These are phyloP conservation scores for Amyelois transitella DNA, from an alignment of 1,140 invertebrate genomes.

Conservation along the genomic window DNA sequence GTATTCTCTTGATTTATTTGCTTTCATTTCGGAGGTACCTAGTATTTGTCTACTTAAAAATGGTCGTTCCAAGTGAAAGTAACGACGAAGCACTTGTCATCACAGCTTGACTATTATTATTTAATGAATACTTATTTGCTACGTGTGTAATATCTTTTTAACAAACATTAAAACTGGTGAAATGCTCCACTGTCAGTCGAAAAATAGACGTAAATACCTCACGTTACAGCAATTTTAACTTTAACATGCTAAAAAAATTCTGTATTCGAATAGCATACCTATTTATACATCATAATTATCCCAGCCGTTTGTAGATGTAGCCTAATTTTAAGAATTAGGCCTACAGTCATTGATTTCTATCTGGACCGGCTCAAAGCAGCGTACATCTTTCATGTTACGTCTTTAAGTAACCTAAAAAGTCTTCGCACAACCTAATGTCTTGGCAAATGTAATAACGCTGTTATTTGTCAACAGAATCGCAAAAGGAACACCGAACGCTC, in stretches of 20 bases:
- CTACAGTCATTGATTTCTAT: too few relatives aligned
- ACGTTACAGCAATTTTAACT: too few relatives aligned
- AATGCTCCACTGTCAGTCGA: not conserved
- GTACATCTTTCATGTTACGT: too few relatives aligned
- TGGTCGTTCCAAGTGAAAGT: constrained; percentile 55
- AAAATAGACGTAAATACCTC: too few relatives aligned
- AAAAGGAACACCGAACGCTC: constrained; percentile 86
- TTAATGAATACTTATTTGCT: not conserved
- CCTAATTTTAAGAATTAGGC: too few relatives aligned
- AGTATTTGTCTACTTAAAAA: constrained; percentile 42
- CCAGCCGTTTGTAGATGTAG: too few relatives aligned
- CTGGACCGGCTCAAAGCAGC: too few relatives aligned
- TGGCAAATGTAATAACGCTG: not conserved
- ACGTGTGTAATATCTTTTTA: not conserved
- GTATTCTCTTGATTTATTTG: constrained; percentile 50
- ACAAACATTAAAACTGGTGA: not conserved
- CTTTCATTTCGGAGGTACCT: constrained; percentile 53
- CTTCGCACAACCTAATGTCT: too few relatives aligned
- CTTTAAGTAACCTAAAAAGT: too few relatives aligned
- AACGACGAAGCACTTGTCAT: constrained; percentile 23
- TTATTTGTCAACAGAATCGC: constrained; percentile 77
- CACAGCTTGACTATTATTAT: constrained; percentile 24
- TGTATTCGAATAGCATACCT: too few relatives aligned
- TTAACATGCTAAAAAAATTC: too few relatives aligned
- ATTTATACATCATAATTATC: too few relatives aligned